Evolutionary conservation across 2,888 invertebrate genomes (phyloP).

Genomic region (Keiferia lycopersicella): DNA sequence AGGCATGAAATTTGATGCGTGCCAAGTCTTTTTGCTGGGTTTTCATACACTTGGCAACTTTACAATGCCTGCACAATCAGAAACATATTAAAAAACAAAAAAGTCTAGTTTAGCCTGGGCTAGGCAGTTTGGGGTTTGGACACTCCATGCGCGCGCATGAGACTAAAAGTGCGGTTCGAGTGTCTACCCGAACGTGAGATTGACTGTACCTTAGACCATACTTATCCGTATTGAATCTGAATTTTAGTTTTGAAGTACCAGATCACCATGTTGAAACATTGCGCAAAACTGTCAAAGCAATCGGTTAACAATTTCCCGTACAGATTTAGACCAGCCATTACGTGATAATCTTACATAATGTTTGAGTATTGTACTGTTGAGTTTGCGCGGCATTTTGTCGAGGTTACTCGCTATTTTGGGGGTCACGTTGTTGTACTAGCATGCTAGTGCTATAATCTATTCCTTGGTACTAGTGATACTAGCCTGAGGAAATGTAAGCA

Average conservation of each 20-base stretch:
- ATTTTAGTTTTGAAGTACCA: background rate
- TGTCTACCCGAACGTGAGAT: no score
- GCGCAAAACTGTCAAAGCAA: constrained; percentile 17
- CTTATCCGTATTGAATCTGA: background rate
- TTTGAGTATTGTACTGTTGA: background rate
- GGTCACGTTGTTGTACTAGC: constrained; percentile 4
- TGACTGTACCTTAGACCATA: no score
- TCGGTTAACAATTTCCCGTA: constrained; percentile 15
- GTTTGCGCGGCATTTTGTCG: background rate
- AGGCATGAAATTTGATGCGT: constrained; percentile 25
- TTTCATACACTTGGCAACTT: background rate
- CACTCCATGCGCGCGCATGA: no score
- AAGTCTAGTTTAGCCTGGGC: no score
- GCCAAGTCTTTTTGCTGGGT: background rate
- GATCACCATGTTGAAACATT: background rate
- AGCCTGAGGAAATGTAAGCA: background rate
- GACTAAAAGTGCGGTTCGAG: no score
- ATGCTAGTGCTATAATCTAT: background rate
- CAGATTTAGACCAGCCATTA: constrained; percentile 9
- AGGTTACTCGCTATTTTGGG: constrained; percentile 7
- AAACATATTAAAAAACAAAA: no score
- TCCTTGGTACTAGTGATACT: background rate
- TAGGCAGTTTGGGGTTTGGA: no score
- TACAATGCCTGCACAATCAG: no score
- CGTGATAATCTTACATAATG: constrained; percentile 14